phyloP scores from a whole-genome alignment of 2,113 vertebrate genomes.

The Indicator indicator region DNA sequence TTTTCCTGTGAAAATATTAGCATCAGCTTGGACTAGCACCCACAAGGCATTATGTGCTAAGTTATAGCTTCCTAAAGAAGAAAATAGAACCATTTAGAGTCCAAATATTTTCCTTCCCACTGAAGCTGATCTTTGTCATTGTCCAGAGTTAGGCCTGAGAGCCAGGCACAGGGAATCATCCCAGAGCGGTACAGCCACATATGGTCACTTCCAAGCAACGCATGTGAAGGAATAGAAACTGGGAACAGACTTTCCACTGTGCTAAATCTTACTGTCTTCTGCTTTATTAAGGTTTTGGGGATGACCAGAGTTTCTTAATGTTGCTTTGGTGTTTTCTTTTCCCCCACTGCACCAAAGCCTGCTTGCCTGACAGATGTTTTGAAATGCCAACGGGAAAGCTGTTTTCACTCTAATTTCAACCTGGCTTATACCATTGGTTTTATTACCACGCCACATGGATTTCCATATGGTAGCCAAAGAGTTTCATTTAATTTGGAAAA shows the following conservation, averaged over 20 bases:
- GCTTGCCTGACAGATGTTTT: background rate
- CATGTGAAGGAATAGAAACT: rapidly evolving
- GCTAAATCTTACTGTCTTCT: background rate
- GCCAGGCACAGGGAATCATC: background rate
- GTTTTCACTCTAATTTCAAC: background rate
- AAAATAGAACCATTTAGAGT: background rate
- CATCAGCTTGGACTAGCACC: background rate
- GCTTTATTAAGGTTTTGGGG: background rate
- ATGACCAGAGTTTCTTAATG: background rate
- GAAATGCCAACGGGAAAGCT: background rate
- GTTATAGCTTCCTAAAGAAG: background rate
- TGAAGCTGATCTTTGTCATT: background rate
- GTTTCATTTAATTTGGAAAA: background rate
- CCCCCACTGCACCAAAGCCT: background rate
- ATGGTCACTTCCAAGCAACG: background rate
- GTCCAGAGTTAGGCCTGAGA: background rate
- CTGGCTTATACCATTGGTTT: background rate
- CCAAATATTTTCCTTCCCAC: background rate
- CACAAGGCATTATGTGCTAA: background rate
- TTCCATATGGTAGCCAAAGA: background rate
- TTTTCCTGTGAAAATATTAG: background rate
- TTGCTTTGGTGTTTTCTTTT: background rate
- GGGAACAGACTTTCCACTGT: background rate
- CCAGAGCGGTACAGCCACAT: background rate
- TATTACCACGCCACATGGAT: background rate